Evolutionary conservation across 2,113 vertebrate species (phyloP).

Genomic region (Oncorhynchus mykiss): DNA sequence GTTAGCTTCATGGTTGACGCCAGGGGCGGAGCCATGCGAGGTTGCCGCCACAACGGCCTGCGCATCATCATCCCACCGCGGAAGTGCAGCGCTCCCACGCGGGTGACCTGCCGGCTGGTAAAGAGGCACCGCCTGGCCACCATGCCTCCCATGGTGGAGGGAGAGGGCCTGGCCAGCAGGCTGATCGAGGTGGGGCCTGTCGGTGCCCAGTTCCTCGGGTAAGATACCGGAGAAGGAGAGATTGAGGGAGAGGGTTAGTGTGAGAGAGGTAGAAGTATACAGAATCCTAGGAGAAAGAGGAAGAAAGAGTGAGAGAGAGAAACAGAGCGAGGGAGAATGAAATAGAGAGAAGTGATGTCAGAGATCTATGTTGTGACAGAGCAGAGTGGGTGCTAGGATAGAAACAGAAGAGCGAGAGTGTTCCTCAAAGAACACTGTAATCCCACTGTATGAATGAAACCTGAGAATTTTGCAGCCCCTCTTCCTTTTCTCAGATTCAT

Average conservation of each 20-base stretch:
- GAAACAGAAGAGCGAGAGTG: neutral
- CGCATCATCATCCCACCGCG: slow-evolving; percentile 93
- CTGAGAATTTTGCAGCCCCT: slow-evolving; percentile 36
- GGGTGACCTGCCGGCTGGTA: slow-evolving; percentile 94
- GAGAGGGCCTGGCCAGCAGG: slow-evolving; percentile 91
- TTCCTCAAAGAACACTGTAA: neutral
- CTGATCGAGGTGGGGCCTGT: slow-evolving; percentile 95
- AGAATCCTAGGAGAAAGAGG: neutral
- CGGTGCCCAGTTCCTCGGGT: slow-evolving; percentile 98
- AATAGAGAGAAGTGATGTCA: neutral
- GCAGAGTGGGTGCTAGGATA: neutral
- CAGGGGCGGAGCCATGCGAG: slow-evolving; percentile 94
- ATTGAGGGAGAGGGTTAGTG: neutral
- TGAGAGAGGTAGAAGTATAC: neutral
- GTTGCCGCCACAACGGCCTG: slow-evolving; percentile 93
- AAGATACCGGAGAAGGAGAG: slow-evolving; percentile 61
- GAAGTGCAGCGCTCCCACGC: slow-evolving; percentile 92
- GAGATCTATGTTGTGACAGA: neutral
- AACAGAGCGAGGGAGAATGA: neutral
- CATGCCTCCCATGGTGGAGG: slow-evolving; percentile 97
- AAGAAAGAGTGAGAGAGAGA: neutral
- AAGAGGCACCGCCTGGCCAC: slow-evolving; percentile 94
- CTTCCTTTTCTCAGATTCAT: slow-evolving; percentile 49
- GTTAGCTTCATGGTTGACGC: slow-evolving; percentile 99
- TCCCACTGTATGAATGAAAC: neutral